Percentiles rank a stretch among this genome's conserved stretches.
Evolutionary conservation across 2,797 vertebrate genomes (phyloP).

Genomic region (Staurois parvus): DNA sequence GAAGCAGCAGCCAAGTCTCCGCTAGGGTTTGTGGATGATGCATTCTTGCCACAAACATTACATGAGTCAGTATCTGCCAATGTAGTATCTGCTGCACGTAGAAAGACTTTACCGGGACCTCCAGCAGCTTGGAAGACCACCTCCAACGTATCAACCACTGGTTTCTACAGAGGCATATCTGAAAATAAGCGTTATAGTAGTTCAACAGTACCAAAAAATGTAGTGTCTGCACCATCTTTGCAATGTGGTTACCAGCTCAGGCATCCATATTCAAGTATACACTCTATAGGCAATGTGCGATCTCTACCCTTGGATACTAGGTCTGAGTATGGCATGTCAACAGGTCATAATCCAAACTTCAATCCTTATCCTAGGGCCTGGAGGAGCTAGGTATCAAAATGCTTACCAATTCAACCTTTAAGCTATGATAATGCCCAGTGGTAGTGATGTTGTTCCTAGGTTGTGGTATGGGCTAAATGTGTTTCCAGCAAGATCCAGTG

Average conservation of each 20-base stretch:
- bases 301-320: constrained; percentile 72
- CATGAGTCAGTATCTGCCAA: constrained; percentile 86
- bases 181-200: constrained; percentile 65
- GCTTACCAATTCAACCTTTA: background rate
- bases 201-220: constrained; percentile 70
- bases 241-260: constrained; percentile 78
- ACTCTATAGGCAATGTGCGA: constrained; percentile 76
- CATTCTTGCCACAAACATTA: constrained; percentile 82
- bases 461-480: background rate
- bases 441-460: background rate
- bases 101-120: constrained; percentile 84
- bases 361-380: constrained; percentile 82
- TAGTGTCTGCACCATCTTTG: constrained; percentile 67
- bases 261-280: constrained; percentile 78
- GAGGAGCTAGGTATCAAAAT: constrained; percentile 73
- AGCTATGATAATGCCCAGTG: constrained; percentile 2
- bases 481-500: background rate
- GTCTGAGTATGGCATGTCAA: constrained; percentile 76
- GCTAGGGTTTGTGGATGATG: constrained; percentile 90
- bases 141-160: constrained; percentile 70
- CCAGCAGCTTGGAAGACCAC: constrained; percentile 84
- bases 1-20: constrained; percentile 90
- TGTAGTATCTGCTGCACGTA: constrained; percentile 84
- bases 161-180: constrained; percentile 7
- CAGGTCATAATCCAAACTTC: constrained; percentile 74